Conservation (phyloP, 1,140 invertebrate species). For the Neuroterus valhalla region DNA sequence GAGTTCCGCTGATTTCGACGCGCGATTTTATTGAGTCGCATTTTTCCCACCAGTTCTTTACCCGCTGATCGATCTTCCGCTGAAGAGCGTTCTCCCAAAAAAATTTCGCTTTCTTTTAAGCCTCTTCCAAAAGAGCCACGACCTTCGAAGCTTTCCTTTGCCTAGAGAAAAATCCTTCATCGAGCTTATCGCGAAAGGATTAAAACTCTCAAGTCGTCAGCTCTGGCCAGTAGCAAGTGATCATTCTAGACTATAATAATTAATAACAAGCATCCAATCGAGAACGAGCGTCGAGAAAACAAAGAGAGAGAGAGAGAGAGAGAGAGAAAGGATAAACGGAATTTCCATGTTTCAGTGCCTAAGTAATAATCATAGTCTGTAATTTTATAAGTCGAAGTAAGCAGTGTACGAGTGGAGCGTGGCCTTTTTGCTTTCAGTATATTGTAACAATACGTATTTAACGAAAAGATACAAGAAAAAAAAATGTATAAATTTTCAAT, state of each 20-base stretch:
- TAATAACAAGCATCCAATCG: background rate
- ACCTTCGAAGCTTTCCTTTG: background rate
- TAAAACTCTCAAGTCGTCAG: slow-evolving; percentile 1
- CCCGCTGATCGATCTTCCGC: slow-evolving; percentile 11
- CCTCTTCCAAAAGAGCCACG: slow-evolving; percentile 14
- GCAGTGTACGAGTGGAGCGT: slow-evolving; percentile 33
- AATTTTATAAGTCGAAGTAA: slow-evolving; percentile 26
- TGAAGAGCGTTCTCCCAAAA: slow-evolving; percentile 11
- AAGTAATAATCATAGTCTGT: slow-evolving; percentile 42
- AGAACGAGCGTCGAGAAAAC: background rate
- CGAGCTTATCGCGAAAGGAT: background rate
- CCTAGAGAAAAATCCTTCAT: background rate
- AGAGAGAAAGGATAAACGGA: slow-evolving; percentile 44
- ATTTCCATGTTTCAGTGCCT: slow-evolving; percentile 56
- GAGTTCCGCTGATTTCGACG: slow-evolving; percentile 1
- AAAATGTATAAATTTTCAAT: slow-evolving; percentile 15
- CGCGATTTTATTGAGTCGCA: slow-evolving; percentile 25
- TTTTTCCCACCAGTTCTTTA: slow-evolving; percentile 13
- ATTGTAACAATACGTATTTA: slow-evolving; percentile 30
- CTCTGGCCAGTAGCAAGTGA: slow-evolving; percentile 43
- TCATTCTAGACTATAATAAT: background rate
- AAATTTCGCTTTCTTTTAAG: background rate
- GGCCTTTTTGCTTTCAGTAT: slow-evolving; percentile 38
- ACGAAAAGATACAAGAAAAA: slow-evolving; percentile 22
- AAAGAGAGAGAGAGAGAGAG: slow-evolving; percentile 27